Percentiles rank a stretch among this genome's conserved stretches.
Evolutionary conservation across 2,888 invertebrate genomes (phyloP).

Genomic region (Petrolisthes manimaculis): DNA sequence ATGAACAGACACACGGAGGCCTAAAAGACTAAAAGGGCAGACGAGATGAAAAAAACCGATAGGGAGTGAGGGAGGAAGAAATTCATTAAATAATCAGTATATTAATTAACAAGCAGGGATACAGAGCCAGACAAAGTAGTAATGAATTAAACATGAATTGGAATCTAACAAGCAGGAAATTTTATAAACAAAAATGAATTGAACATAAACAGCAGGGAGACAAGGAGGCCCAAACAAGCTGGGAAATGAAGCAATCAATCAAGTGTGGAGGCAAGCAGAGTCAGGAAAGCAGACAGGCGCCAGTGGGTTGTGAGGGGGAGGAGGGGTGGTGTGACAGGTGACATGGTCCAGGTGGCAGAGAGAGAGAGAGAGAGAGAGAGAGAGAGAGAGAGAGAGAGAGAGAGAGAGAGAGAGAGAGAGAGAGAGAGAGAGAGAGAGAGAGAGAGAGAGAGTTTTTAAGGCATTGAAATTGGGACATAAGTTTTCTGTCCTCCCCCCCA

Average conservation of each 20-base stretch:
- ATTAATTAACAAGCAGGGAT: no score
- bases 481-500: neutral
- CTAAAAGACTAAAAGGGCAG: no score
- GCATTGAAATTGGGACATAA: neutral
- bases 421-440: conserved; percentile 3
- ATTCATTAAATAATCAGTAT: no score
- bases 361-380: neutral
- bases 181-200: no score
- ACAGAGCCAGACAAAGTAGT: no score
- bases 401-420: conserved; percentile 13
- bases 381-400: conserved; percentile 3
- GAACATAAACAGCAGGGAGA: neutral
- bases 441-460: neutral
- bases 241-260: neutral
- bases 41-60: no score
- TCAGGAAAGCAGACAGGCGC: neutral
- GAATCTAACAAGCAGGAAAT: no score
- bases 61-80: no score
- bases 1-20: no score
- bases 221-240: neutral
- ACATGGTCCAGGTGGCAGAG: neutral
- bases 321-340: neutral
- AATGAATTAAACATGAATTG: no score
- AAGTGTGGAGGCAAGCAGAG: neutral
- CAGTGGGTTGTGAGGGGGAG: neutral